phyloP scores from a whole-genome alignment of 2,888 invertebrate species.

The Venusia cambrica region DNA sequence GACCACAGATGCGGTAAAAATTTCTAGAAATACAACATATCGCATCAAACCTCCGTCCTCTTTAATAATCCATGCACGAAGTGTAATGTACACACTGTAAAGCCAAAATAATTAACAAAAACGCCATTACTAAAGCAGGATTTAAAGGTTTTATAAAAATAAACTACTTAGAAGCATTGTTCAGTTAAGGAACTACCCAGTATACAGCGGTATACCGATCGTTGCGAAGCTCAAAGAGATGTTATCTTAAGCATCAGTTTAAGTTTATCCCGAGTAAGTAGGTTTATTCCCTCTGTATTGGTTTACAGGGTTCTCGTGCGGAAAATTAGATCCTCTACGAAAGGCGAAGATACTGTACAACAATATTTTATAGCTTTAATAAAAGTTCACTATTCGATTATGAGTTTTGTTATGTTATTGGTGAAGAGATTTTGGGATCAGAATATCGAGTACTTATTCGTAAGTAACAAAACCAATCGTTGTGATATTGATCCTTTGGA shows the following conservation, averaged over 20 bases:
- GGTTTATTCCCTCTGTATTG: constrained; percentile 54
- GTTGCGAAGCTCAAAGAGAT: constrained; percentile 37
- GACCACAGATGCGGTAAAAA: too few relatives aligned
- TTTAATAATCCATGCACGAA: too few relatives aligned
- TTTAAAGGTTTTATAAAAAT: neutral
- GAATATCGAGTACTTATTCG: too few relatives aligned
- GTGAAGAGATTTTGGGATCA: neutral
- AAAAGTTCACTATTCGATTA: constrained; percentile 25
- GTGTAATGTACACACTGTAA: too few relatives aligned
- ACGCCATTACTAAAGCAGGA: neutral
- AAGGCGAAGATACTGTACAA: constrained; percentile 31
- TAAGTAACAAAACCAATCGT: too few relatives aligned
- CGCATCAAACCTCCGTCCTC: too few relatives aligned
- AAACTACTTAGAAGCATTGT: constrained; percentile 11
- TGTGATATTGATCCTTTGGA: too few relatives aligned
- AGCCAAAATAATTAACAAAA: neutral
- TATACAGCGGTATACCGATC: constrained; percentile 35
- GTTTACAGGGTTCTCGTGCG: constrained; percentile 49
- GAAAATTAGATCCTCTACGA: constrained; percentile 52
- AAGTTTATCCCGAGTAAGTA: constrained; percentile 51
- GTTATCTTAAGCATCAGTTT: constrained; percentile 48
- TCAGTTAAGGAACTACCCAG: constrained; percentile 4
- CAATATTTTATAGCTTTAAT: constrained; percentile 36
- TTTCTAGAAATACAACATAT: too few relatives aligned
- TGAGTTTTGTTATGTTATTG: constrained; percentile 1